Percentiles rank a stretch among this genome's conserved stretches.
phyloP scores from a whole-genome alignment of 2,797 vertebrate species.

The Anableps anableps region DNA sequence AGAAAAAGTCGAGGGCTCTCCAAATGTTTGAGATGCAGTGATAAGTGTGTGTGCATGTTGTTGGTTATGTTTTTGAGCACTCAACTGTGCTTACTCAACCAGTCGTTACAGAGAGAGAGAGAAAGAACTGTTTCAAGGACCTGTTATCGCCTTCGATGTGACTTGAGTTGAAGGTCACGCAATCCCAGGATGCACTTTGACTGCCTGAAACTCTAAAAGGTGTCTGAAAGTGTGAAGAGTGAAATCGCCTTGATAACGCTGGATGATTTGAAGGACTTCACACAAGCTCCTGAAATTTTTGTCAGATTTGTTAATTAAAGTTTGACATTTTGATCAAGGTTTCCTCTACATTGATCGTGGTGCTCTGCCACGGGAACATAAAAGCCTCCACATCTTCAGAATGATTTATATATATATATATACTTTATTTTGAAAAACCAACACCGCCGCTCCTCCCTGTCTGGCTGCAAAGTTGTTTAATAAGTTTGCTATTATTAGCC shows the following conservation, averaged over 20 bases:
- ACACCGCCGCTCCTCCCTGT: too few species aligned
- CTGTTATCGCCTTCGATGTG: constrained; percentile 35
- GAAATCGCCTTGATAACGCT: not conserved
- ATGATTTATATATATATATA: too few species aligned
- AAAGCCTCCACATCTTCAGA: too few species aligned
- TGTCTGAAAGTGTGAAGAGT: constrained; percentile 16
- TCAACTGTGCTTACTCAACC: constrained; percentile 51
- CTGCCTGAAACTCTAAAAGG: too few species aligned
- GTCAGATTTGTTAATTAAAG: not conserved
- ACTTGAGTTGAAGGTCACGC: constrained; percentile 43
- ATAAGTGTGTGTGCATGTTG: constrained; percentile 18
- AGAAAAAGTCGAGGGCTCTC: not conserved
- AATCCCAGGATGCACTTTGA: constrained; percentile 15
- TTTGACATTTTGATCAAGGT: not conserved
- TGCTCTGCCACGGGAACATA: too few species aligned
- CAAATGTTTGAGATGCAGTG: constrained; percentile 7
- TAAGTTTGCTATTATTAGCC: too few species aligned
- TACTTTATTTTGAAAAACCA: too few species aligned
- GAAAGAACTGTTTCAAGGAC: constrained; percentile 14
- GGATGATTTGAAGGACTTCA: not conserved
- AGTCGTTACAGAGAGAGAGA: constrained; percentile 21
- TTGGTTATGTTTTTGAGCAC: constrained; percentile 36
- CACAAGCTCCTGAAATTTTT: not conserved
- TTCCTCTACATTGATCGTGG: too few species aligned
- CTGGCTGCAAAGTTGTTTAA: too few species aligned